Conservation (phyloP, 2,113 vertebrate genomes). For the Neodontobutis hainanensis region DNA sequence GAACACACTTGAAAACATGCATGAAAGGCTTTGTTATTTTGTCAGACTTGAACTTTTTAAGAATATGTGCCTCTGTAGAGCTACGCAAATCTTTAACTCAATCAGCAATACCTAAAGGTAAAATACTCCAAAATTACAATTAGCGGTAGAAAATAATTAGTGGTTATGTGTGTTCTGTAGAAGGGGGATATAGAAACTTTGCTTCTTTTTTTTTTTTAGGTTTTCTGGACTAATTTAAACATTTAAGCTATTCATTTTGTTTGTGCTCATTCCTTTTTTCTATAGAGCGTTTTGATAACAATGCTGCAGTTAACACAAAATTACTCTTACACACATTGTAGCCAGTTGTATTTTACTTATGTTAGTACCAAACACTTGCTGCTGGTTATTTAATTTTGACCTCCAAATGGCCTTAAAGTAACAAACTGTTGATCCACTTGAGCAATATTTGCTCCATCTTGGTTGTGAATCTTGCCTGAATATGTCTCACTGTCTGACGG, state of each 20-base stretch:
- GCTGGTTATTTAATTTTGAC: slow-evolving; percentile 73
- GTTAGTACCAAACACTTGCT: slow-evolving; percentile 79
- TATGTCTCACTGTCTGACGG: slow-evolving; percentile 80
- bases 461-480: slow-evolving; percentile 83
- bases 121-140: slow-evolving; percentile 3
- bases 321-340: slow-evolving; percentile 73
- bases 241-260: slow-evolving; percentile 27
- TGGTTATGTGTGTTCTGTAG: slow-evolving; percentile 7
- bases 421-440: slow-evolving; percentile 85
- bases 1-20: slow-evolving; percentile 18
- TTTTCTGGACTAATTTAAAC: slow-evolving; percentile 4
- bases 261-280: slow-evolving; percentile 17
- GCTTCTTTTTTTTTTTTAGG: slow-evolving; percentile 3
- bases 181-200: slow-evolving; percentile 21
- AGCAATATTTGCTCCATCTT: slow-evolving; percentile 92
- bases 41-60: slow-evolving; percentile 35
- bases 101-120: slow-evolving; percentile 1
- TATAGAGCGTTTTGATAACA: slow-evolving; percentile 70
- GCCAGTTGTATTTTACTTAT: slow-evolving; percentile 70
- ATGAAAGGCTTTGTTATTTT: slow-evolving; percentile 21
- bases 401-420: slow-evolving; percentile 90
- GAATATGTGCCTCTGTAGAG: slow-evolving; percentile 27
- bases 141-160: slow-evolving; percentile 1
- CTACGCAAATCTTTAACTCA: not conserved
- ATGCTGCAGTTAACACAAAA: slow-evolving; percentile 64